These are phyloP conservation scores for Danio jaintianensis DNA, from an alignment of 2,797 vertebrate genomes.

Conservation along the genomic window DNA sequence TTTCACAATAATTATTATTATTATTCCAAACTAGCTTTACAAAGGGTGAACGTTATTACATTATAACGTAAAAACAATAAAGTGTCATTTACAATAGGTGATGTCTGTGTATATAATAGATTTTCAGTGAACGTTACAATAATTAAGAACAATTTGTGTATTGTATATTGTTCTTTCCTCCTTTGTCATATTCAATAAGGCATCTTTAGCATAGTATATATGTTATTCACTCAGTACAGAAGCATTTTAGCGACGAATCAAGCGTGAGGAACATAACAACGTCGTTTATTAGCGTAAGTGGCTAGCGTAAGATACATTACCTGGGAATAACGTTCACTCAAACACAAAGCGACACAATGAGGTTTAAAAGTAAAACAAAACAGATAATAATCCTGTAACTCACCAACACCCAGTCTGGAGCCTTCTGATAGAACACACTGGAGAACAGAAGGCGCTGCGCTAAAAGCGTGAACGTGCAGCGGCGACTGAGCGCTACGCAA, in stretches of 20 bases:
- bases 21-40: too few relatives aligned
- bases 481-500: too few relatives aligned
- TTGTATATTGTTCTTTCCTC: too few relatives aligned
- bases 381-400: conserved; percentile 20
- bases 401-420: conserved; percentile 34
- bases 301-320: background rate
- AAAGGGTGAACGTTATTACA: too few relatives aligned
- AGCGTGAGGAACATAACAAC: background rate
- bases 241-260: background rate
- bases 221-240: background rate
- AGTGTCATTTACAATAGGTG: too few relatives aligned
- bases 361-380: conserved; percentile 17
- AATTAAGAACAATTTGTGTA: too few relatives aligned
- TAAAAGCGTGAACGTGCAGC: background rate
- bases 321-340: background rate
- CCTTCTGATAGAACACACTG: conserved; percentile 19
- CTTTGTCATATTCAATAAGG: background rate
- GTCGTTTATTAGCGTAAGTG: background rate
- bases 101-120: too few relatives aligned
- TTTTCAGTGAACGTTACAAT: too few relatives aligned
- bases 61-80: too few relatives aligned
- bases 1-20: too few relatives aligned
- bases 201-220: background rate
- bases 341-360: background rate
- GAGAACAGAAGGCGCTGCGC: background rate